A percentile compares a stretch with the other conserved stretches of the same genome.
These are phyloP conservation scores for Blastomussa wellsi DNA, from an alignment of 92 coral and sea anemone species.

Conservation along the genomic window DNA sequence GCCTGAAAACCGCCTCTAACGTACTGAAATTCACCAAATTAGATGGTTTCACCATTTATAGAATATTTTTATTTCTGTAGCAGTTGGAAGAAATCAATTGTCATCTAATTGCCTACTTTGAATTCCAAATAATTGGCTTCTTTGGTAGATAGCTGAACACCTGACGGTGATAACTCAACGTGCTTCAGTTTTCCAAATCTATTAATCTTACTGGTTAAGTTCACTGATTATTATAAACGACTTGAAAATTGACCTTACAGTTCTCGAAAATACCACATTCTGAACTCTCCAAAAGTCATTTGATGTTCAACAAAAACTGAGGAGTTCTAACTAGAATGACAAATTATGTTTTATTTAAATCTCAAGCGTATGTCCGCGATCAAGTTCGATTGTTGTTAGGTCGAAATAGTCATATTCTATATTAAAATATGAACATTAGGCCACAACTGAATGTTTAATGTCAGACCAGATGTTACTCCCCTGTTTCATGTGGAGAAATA, in stretches of 20 bases:
- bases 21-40: background rate
- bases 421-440: no score
- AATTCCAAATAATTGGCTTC: conserved; percentile 2
- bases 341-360: no score
- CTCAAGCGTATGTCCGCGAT: background rate
- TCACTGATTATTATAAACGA: background rate
- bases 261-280: no score
- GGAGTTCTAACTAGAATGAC: no score
- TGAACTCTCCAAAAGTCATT: background rate
- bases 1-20: background rate
- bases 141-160: background rate
- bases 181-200: background rate
- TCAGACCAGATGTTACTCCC: no score
- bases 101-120: background rate
- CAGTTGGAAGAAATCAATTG: background rate
- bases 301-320: background rate
- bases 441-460: no score
- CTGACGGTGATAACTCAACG: background rate
- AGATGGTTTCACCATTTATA: background rate
- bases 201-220: background rate
- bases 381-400: background rate
- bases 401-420: no score
- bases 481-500: no score
- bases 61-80: background rate
- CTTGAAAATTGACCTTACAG: background rate